Evolutionary conservation across 2,113 vertebrate genomes (phyloP), one percentile per base, ranked within the genome.

Genomic region (Ondatra zibethicus): DNA sequence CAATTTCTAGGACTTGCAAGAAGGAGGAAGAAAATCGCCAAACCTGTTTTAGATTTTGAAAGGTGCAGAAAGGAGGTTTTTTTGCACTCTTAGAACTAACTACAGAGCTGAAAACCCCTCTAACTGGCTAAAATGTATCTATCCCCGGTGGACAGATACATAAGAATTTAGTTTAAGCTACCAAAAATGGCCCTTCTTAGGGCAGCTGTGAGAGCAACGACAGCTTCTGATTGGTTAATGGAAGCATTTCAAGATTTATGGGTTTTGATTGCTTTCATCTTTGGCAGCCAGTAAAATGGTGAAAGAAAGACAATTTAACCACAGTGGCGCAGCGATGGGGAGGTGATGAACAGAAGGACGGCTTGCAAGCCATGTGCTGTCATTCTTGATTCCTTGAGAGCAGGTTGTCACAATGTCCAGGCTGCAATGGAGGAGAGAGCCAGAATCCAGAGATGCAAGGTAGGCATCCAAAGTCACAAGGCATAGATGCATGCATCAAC

Each of bases 211-310:
- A 92, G 61, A 87, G 45, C 82, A 66, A 2, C 23, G 95, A 94
- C 90, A 95, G 68, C n/a, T 70, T 31, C 42, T 95, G 96, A 98
- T 89, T 96, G 97, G 93, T 89, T 98, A 97, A 97, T 96, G 89
- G 97, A 91, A 90, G 87, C 88, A 97, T 58, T 89, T 97, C 72
- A 97, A 47, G 52, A 96, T 93, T 95, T 89, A 96, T 97, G 87
- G 33, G 63, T 84, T 94, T 95, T 96, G 96, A 97, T 96, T 61
- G 87, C 82, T 89, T 95, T 96, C 70, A 0, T 96, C 91, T 96
- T 95, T 92, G 89, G 95, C 95, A 98, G 95, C 39, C 84, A 84
- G 63, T 31, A 88, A 97, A 96, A 93, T 9, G 5, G 31, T 86
- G 92, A 94, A 96, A 96, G 94, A 66, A 92, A 96, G 94, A 88